These are phyloP conservation scores for Phlogophora meticulosa DNA, from an alignment of 2,888 invertebrate species.

Conservation along the genomic window DNA sequence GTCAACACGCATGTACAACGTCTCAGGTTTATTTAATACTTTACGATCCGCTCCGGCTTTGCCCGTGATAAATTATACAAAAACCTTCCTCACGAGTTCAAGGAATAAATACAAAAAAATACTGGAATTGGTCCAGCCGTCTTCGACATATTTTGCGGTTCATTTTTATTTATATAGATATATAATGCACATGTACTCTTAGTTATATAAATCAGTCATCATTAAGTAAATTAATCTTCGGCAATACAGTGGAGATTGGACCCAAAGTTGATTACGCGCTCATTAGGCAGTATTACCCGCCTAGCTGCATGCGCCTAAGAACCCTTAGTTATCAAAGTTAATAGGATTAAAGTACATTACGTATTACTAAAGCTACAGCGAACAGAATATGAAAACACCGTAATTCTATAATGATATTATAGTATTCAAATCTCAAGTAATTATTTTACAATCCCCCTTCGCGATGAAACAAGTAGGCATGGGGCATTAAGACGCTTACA, in stretches of 20 bases:
- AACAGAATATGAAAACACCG: constrained; percentile 17
- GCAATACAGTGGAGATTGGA: neutral
- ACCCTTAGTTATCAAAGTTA: neutral
- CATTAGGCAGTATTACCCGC: neutral
- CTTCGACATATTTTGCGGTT: too few species aligned
- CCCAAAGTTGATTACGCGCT: neutral
- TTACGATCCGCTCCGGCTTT: too few species aligned
- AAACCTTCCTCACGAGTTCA: too few species aligned
- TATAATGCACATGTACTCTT: too few species aligned
- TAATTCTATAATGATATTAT: constrained; percentile 31
- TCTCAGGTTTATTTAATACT: too few species aligned
- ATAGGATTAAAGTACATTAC: constrained; percentile 20
- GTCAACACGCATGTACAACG: too few species aligned
- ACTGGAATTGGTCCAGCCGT: too few species aligned
- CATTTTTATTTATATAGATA: too few species aligned
- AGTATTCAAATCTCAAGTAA: constrained; percentile 45
- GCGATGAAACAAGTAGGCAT: constrained; percentile 36
- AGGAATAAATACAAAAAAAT: too few species aligned
- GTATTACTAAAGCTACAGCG: neutral
- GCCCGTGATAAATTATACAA: too few species aligned
- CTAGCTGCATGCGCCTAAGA: neutral
- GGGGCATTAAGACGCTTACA: constrained; percentile 50
- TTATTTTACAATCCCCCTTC: constrained; percentile 41
- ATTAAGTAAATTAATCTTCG: neutral
- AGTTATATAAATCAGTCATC: too few species aligned